A percentile compares a stretch with the other conserved stretches of the same genome.
These are phyloP conservation scores for Acridotheres tristis DNA, from an alignment of 2,797 vertebrate genomes.

Conservation along the genomic window DNA sequence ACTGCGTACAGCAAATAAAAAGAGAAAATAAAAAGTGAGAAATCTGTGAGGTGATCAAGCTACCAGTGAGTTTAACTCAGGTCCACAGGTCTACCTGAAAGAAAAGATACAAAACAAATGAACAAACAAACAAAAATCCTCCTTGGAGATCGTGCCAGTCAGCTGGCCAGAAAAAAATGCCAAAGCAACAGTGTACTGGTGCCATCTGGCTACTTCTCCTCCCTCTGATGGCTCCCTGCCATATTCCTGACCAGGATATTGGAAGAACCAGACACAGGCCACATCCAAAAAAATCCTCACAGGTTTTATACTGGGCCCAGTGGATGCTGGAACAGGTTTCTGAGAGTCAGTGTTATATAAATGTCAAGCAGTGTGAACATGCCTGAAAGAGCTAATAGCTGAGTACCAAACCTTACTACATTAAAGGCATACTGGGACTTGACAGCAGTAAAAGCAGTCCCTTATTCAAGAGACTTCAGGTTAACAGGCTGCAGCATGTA, in stretches of 20 bases:
- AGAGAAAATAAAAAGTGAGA: neutral
- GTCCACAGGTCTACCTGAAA: neutral
- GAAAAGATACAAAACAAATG: conserved; percentile 36
- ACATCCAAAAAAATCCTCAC: conserved; percentile 44
- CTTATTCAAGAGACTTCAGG: neutral
- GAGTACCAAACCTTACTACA: neutral
- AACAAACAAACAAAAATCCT: conserved; percentile 61
- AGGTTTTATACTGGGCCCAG: conserved; percentile 37
- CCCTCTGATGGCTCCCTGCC: conserved; percentile 38
- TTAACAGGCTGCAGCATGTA: neutral
- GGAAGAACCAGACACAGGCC: conserved; percentile 59
- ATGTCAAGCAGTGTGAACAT: conserved; percentile 31
- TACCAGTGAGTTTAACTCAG: neutral
- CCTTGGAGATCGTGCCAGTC: conserved; percentile 33
- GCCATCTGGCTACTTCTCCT: conserved; percentile 64
- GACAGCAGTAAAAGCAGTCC: neutral
- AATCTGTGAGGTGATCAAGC: neutral
- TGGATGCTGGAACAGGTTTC: conserved; percentile 42
- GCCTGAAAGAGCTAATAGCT: neutral
- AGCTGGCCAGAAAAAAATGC: conserved; percentile 66
- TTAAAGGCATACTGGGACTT: neutral
- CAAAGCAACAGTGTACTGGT: conserved; percentile 63
- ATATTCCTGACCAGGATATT: conserved; percentile 63
- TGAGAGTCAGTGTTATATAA: conserved; percentile 42
- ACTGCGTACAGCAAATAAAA: neutral